Evolutionary conservation across 2,113 vertebrate genomes (phyloP), one percentile per base, ranked within the genome.

Genomic region (Ophthalmolycus amberensis): DNA sequence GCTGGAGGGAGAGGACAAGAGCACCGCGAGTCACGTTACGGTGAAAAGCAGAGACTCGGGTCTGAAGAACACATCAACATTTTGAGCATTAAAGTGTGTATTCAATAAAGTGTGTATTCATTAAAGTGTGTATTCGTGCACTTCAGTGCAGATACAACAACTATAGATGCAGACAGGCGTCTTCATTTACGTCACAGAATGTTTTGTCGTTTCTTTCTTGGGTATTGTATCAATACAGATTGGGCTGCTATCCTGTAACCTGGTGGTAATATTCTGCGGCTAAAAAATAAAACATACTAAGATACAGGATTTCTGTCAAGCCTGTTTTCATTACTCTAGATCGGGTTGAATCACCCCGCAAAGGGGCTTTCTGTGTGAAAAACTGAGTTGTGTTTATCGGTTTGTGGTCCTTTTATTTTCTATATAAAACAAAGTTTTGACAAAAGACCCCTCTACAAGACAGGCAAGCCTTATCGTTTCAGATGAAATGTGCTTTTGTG

Each of bases 1-100:
- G 93, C 98, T 99, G 77, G 5, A 90, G 10, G 46, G 72, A 67
- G 74, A 93, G 74, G 86, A 71, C 54, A 79, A 64, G 85, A 12
- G 80, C 34, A 86, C 1, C 37, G 70, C 50, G 40, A 72, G 56
- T 29, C 29, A 59, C 70, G 59, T 40, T 54, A 40, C 32, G 27
- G 44, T 58, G n/a, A 12, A 81, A 81, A 70, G n/a, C 42, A 44
- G 20, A 79, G 27, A 20, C 9, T 27, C 1, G 0, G 29, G 29
- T 42, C 62, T 65, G 15, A 7, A 37, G 25, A 64, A 48, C 5
- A 58, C 12, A 48, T 14, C 22, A 0, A 70, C 20, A 52, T 34
- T 63, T 44, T 59, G 25, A 6, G 1, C 25, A 27, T 15, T 71
- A 18, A 83, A 52, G 27, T 42, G 25, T 69, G 63, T 50, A 9